Conservation (phyloP, 2,888 invertebrate genomes). For the Cynaeus angustus region DNA sequence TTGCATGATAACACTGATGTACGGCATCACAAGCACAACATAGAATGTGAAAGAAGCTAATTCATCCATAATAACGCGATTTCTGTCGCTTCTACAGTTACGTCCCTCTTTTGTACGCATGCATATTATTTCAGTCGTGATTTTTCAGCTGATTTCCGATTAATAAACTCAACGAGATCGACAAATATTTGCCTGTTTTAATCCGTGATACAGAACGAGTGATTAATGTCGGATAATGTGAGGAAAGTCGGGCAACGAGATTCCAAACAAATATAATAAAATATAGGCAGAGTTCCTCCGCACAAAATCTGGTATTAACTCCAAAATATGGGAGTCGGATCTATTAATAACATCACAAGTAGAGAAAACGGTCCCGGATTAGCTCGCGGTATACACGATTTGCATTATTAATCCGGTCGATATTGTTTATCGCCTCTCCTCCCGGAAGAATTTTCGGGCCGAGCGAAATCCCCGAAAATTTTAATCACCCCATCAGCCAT, state of each 20-base stretch:
- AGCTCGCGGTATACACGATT: constrained; percentile 51
- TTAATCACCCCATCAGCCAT: constrained; percentile 34
- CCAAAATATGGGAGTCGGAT: constrained; percentile 31
- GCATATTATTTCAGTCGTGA: constrained; percentile 11
- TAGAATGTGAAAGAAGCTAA: constrained; percentile 27
- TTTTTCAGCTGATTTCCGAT: constrained; percentile 21
- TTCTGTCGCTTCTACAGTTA: neutral
- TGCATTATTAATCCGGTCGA: constrained; percentile 51
- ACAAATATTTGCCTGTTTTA: constrained; percentile 32
- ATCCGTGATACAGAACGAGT: constrained; percentile 1
- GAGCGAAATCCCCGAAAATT: constrained; percentile 19
- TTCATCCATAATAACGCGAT: constrained; percentile 36
- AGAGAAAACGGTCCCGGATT: constrained; percentile 50
- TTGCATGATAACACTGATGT: constrained; percentile 42
- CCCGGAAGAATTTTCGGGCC: constrained; percentile 23
- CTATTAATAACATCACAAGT: constrained; percentile 52
- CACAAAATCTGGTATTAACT: constrained; percentile 30
- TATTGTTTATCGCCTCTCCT: constrained; percentile 49
- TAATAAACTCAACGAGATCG: constrained; percentile 11
- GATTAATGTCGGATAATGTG: constrained; percentile 17
- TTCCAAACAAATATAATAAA: constrained; percentile 6
- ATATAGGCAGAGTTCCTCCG: neutral
- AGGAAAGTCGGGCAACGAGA: constrained; percentile 16
- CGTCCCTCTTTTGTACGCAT: neutral
- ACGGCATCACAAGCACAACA: constrained; percentile 29